Evolutionary conservation across 2,113 vertebrate species (phyloP).

Genomic region (Mus spicilegus): DNA sequence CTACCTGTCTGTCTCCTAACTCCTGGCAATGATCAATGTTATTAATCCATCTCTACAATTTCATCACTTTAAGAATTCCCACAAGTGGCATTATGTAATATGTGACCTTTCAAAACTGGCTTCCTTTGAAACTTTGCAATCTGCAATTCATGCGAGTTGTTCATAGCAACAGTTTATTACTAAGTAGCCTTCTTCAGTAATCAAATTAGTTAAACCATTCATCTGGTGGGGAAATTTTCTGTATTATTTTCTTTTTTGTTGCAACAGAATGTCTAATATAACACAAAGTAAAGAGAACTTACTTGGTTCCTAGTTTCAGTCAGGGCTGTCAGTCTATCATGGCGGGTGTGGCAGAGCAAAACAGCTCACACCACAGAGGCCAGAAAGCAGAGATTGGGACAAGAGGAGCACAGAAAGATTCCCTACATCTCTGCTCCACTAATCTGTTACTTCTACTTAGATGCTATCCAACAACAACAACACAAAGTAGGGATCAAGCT

Average conservation of each 20-base stretch:
- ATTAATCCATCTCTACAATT: neutral
- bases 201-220: neutral
- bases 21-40: neutral
- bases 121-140: neutral
- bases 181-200: neutral
- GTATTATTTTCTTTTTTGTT: neutral
- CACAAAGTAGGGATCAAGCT: neutral
- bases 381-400: neutral
- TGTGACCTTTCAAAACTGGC: neutral
- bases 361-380: too few species aligned
- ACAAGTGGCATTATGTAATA: neutral
- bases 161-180: neutral
- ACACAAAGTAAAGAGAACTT: neutral
- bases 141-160: neutral
- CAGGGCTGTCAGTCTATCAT: too few species aligned
- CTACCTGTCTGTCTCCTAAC: neutral
- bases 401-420: neutral
- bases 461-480: too few species aligned
- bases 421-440: fast-evolving
- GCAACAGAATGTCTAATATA: neutral
- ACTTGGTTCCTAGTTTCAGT: neutral
- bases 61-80: neutral
- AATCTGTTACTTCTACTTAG: neutral
- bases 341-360: neutral
- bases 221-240: neutral